Conservation (phyloP, 2,888 invertebrate species). For the Sturmia bella region DNA sequence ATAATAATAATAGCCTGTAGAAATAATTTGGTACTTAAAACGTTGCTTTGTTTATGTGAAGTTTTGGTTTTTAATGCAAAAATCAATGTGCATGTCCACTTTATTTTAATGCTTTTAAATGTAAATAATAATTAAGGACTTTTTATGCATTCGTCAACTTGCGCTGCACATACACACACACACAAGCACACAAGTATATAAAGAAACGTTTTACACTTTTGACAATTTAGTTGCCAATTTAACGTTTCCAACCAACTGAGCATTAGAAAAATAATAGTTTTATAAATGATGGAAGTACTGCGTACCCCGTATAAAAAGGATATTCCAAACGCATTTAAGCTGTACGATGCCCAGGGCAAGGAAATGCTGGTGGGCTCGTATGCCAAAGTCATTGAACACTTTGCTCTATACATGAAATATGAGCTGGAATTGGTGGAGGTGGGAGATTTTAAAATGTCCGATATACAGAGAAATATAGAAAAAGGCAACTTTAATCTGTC, state of each 20-base stretch:
- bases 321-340: slow-evolving; percentile 40
- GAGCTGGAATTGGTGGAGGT: slow-evolving; percentile 71
- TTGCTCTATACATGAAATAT: slow-evolving; percentile 72
- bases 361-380: slow-evolving; percentile 71
- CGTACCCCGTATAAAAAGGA: slow-evolving; percentile 47
- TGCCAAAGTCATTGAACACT: slow-evolving; percentile 71
- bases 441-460: slow-evolving; percentile 68
- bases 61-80: slow-evolving; percentile 20
- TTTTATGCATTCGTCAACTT: slow-evolving; percentile 30
- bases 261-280: not conserved
- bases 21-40: slow-evolving; percentile 22
- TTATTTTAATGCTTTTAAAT: slow-evolving; percentile 36
- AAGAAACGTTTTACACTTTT: slow-evolving; percentile 3
- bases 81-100: slow-evolving; percentile 41
- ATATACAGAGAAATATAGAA: slow-evolving; percentile 69
- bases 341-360: not conserved
- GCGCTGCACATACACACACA: not conserved
- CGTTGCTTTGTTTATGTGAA: not conserved
- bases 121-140: slow-evolving; percentile 49
- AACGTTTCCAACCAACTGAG: not conserved
- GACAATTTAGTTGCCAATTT: slow-evolving; percentile 15
- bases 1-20: slow-evolving; percentile 18
- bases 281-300: slow-evolving; percentile 15
- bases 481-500: slow-evolving; percentile 74
- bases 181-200: slow-evolving; percentile 15